Percentiles rank a stretch among this genome's conserved stretches.
Evolutionary conservation across 2,797 vertebrate species (phyloP).

Genomic region (Rhinichthys osculus): DNA sequence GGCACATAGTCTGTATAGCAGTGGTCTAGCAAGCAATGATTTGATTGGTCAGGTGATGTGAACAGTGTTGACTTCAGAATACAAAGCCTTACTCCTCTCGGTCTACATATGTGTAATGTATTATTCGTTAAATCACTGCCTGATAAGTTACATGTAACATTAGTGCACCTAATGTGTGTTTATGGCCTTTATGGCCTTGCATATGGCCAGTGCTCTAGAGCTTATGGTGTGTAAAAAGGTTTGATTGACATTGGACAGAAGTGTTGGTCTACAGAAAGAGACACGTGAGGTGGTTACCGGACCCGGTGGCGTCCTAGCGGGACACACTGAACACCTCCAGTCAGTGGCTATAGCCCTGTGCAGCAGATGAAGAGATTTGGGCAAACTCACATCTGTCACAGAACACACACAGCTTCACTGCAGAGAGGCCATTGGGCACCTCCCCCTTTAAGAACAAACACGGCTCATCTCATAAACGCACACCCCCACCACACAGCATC

Average conservation of each 20-base stretch:
- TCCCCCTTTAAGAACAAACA: slow-evolving; percentile 50
- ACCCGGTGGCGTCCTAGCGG: slow-evolving; percentile 85
- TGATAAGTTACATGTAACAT: slow-evolving; percentile 17
- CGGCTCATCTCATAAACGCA: slow-evolving; percentile 41
- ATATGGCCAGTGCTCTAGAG: slow-evolving; percentile 41
- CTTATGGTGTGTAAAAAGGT: slow-evolving; percentile 40
- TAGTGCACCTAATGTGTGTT: slow-evolving; percentile 36
- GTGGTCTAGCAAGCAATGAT: slow-evolving; percentile 61
- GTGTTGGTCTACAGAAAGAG: slow-evolving; percentile 83
- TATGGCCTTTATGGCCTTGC: slow-evolving; percentile 31
- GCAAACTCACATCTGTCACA: slow-evolving; percentile 88
- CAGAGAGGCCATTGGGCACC: slow-evolving; percentile 64
- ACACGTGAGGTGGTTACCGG: slow-evolving; percentile 89
- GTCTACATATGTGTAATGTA: slow-evolving; percentile 23
- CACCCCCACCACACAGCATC: slow-evolving; percentile 42
- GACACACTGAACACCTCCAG: slow-evolving; percentile 89
- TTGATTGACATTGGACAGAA: slow-evolving; percentile 72
- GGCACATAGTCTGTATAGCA: slow-evolving; percentile 62
- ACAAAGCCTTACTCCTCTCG: slow-evolving; percentile 77
- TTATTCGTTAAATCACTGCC: slow-evolving; percentile 18
- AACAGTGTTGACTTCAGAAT: slow-evolving; percentile 71
- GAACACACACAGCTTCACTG: slow-evolving; percentile 78
- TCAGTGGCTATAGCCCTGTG: slow-evolving; percentile 90
- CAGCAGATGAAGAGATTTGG: slow-evolving; percentile 89
- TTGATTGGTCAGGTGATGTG: slow-evolving; percentile 21